Evolutionary conservation across 2,797 vertebrate genomes (phyloP).

Genomic region (Oophaga sylvatica): DNA sequence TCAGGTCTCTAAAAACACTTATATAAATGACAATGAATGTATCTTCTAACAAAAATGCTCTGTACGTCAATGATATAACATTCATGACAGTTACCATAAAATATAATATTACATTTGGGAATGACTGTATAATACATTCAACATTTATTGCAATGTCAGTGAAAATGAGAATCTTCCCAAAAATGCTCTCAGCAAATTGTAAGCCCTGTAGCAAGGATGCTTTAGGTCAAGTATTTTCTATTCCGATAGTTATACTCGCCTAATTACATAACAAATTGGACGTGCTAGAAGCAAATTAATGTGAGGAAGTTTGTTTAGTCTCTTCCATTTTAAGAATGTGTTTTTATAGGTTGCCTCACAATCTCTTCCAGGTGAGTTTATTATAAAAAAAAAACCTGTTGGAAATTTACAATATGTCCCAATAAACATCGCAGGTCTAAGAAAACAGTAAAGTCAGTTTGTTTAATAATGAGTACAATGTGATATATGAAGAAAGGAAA

Average conservation of each 20-base stretch:
- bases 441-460: conserved; percentile 33
- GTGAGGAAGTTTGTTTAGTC: not conserved
- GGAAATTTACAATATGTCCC: conserved; percentile 21
- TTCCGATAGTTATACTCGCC: not conserved
- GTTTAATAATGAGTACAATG: conserved; percentile 30
- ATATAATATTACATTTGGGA: not conserved
- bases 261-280: not conserved
- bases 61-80: too few species aligned
- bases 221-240: not conserved
- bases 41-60: not conserved
- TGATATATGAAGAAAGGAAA: conserved; percentile 34
- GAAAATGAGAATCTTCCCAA: not conserved
- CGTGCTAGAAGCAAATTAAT: not conserved
- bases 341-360: conserved; percentile 29
- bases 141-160: not conserved
- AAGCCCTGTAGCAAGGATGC: not conserved
- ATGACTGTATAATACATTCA: not conserved
- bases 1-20: not conserved
- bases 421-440: conserved; percentile 43
- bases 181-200: not conserved
- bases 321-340: not conserved
- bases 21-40: not conserved
- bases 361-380: conserved; percentile 49
- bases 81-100: not conserved
- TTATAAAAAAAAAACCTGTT: conserved; percentile 17